Conservation (phyloP, 2,888 invertebrate species). For the Drosophila nigritarsus region DNA sequence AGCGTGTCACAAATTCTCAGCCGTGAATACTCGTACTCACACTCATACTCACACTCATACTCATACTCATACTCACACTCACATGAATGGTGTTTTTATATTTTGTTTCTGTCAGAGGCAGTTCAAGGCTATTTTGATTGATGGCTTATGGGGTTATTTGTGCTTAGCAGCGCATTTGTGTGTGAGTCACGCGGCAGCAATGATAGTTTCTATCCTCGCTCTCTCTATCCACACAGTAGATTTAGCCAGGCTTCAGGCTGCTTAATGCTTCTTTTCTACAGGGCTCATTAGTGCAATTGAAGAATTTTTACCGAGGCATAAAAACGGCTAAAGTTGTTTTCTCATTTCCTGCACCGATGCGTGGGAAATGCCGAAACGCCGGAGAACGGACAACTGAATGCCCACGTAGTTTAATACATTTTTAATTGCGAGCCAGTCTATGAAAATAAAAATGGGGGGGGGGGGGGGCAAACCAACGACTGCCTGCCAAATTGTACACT, state of each 20-base stretch:
- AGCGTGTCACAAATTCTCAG: constrained; percentile 52
- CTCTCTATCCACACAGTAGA: neutral
- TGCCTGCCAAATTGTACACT: constrained; percentile 19
- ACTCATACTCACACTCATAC: neutral
- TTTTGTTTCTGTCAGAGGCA: constrained; percentile 56
- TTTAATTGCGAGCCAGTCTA: constrained; percentile 63
- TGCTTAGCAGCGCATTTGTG: constrained; percentile 35
- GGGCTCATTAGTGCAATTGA: constrained; percentile 62
- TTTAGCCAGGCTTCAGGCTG: constrained; percentile 7
- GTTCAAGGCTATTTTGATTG: constrained; percentile 77
- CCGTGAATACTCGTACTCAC: neutral
- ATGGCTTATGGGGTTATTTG: constrained; percentile 51
- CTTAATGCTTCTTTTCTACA: constrained; percentile 31
- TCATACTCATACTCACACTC: neutral
- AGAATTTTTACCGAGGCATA: constrained; percentile 40
- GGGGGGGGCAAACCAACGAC: neutral
- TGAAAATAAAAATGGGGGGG: constrained; percentile 13
- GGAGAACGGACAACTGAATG: constrained; percentile 13
- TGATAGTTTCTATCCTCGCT: constrained; percentile 20
- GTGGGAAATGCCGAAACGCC: constrained; percentile 57
- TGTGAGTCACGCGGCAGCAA: constrained; percentile 50
- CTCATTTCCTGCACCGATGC: constrained; percentile 60
- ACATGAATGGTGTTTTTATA: constrained; percentile 1
- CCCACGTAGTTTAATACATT: constrained; percentile 62
- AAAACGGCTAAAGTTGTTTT: constrained; percentile 45